phyloP scores from a whole-genome alignment of 2,113 vertebrate genomes.

The Nicator chloris region DNA sequence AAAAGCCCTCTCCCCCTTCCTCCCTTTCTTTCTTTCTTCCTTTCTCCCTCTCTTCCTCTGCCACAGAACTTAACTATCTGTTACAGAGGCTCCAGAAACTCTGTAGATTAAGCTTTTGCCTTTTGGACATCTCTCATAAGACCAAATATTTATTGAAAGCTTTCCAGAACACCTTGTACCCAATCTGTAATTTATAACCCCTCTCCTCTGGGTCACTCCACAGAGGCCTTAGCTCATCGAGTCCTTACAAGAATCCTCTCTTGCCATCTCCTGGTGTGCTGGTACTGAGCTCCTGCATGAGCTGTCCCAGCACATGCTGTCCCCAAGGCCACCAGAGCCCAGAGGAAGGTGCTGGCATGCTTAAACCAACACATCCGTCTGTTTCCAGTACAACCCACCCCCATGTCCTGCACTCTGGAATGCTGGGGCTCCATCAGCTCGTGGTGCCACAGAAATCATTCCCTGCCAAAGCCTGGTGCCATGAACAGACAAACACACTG shows the following conservation, averaged over 20 bases:
- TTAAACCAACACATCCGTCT: not conserved
- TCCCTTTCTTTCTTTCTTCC: too few species aligned
- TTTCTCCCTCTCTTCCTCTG: not conserved
- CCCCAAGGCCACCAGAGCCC: not conserved
- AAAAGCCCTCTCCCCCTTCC: not conserved
- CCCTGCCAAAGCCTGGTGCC: not conserved
- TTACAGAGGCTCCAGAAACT: not conserved
- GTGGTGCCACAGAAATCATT: not conserved
- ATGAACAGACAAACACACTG: rapidly evolving
- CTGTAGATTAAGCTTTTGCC: not conserved
- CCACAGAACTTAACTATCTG: not conserved
- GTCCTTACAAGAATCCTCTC: not conserved
- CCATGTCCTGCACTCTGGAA: rapidly evolving
- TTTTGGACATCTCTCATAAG: not conserved
- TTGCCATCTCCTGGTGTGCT: not conserved
- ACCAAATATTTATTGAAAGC: not conserved
- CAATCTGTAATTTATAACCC: not conserved
- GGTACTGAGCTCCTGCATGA: not conserved
- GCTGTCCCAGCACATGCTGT: rapidly evolving
- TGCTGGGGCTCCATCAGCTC: not conserved
- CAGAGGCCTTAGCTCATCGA: not conserved
- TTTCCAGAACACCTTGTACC: not conserved
- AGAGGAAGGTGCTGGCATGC: rapidly evolving
- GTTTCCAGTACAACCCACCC: not conserved
- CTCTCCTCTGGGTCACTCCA: not conserved